These are phyloP conservation scores for Sebastes fasciatus DNA, from an alignment of 2,113 vertebrate genomes.

Conservation along the genomic window DNA sequence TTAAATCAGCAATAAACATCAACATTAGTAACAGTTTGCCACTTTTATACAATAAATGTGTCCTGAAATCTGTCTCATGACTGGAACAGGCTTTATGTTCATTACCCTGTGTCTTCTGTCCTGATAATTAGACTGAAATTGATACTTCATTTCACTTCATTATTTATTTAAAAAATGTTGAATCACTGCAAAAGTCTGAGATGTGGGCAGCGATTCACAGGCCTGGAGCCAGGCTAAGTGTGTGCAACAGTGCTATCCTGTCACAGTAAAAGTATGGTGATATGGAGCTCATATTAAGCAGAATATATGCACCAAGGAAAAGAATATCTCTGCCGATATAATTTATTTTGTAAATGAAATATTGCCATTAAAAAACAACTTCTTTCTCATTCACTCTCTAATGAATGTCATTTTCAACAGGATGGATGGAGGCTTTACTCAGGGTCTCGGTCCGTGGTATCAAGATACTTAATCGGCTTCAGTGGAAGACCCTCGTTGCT, in stretches of 20 bases:
- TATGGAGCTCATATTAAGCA: not conserved
- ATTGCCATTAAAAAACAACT: not conserved
- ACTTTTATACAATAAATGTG: not conserved
- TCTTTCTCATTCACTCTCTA: not conserved
- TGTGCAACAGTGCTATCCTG: not conserved
- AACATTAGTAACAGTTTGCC: not conserved
- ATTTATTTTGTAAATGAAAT: not conserved
- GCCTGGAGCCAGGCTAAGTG: not conserved
- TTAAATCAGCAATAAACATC: not conserved
- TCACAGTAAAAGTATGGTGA: not conserved
- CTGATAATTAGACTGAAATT: not conserved
- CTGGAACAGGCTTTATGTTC: not conserved
- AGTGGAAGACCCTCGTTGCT: conserved; percentile 1
- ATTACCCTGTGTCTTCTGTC: not conserved
- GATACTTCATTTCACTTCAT: not conserved
- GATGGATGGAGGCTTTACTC: not conserved
- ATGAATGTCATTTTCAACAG: not conserved
- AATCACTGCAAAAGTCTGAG: not conserved
- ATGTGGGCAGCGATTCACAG: not conserved
- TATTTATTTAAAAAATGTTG: not conserved
- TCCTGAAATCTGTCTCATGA: not conserved
- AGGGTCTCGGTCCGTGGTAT: not conserved
- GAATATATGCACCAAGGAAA: not conserved
- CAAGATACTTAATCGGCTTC: conserved; percentile 12
- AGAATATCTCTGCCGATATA: not conserved